A percentile compares a stretch with the other conserved stretches of the same genome.
Evolutionary conservation across 2,888 invertebrate genomes (phyloP).

Genomic region (Oligia latruncula): DNA sequence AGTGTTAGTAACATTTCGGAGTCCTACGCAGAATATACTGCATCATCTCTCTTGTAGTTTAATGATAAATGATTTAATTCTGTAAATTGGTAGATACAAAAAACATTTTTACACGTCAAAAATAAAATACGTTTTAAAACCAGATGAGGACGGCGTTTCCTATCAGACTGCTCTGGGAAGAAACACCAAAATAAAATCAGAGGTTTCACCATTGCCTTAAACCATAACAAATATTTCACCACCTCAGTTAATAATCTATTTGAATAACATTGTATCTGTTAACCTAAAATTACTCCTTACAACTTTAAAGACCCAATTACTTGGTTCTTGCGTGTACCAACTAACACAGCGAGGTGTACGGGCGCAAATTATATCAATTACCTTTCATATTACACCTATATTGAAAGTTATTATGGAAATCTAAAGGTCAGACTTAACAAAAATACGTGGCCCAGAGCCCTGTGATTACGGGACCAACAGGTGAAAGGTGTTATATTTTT

Average conservation of each 20-base stretch:
- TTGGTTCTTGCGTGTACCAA: slow-evolving; percentile 36
- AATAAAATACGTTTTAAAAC: no score
- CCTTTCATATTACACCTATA: slow-evolving; percentile 56
- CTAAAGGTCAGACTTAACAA: slow-evolving; percentile 57
- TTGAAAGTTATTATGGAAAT: slow-evolving; percentile 58
- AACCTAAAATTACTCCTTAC: slow-evolving; percentile 18
- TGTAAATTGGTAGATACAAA: no score
- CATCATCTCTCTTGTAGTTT: neutral
- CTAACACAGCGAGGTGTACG: slow-evolving; percentile 47
- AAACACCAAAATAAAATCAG: neutral
- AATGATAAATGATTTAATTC: no score
- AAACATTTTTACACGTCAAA: no score
- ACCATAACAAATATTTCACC: neutral
- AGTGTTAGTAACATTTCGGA: no score
- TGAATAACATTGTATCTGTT: neutral
- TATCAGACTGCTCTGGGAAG: no score
- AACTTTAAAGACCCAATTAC: slow-evolving; percentile 45
- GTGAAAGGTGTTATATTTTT: neutral
- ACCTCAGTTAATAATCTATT: neutral
- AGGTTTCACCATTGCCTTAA: neutral
- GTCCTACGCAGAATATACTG: no score
- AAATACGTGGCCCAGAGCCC: slow-evolving; percentile 38
- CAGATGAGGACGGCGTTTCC: neutral
- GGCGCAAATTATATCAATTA: slow-evolving; percentile 63
- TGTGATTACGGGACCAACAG: slow-evolving; percentile 40